Base-by-base conservation (phyloP, 2,888 invertebrate species). In the Drosophila merina region DNA sequence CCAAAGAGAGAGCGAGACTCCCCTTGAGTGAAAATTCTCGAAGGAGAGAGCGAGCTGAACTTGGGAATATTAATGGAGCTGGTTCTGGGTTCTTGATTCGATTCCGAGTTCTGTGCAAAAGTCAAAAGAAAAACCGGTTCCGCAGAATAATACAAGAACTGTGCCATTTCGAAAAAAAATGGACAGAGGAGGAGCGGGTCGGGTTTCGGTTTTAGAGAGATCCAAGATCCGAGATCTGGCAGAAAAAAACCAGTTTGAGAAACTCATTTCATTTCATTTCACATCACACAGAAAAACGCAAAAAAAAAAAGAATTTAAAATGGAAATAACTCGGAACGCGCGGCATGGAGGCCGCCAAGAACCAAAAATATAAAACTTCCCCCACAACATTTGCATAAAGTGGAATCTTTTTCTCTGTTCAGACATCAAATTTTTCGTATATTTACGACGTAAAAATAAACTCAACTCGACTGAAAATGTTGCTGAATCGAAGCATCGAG, bases 371-470 rank as follows among this genome's bases (percentile, higher is more conserved):
- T 52, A 71, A 74, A 48, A 77, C 57, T 71, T 72, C 80, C 87
- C 76, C 72, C 80, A 86, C 76, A 78, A 85, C 62, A 83, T 84
- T 84, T 88, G 84, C 84, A 84, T 84, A 88, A 86, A 84, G 81
- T 83, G 88, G 84, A 88, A 88, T 86, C 80, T 86, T 64, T 56
- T 75, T 79, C 55, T 69, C 6, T 28, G 4, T 28, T 28, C 70
- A 77, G 66, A 76, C 67, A 86, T 79, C 70, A 72, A 83, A 88
- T 83, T 88, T 83, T 20, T 20, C 20, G 77, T 80, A 80, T 88
- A 88, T 84, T 84, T 88, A 86, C 86, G 88, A 86, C 88, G 86
- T 86, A 82, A 83, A 88, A 86, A 88, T 87, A 82, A 82, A 82
- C 73, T 77, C 50, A 14, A 14, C 26, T 49, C 38, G 31, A 10